Evolutionary conservation across 2,888 invertebrate genomes (phyloP).

Genomic region (Hymenopus coronatus): DNA sequence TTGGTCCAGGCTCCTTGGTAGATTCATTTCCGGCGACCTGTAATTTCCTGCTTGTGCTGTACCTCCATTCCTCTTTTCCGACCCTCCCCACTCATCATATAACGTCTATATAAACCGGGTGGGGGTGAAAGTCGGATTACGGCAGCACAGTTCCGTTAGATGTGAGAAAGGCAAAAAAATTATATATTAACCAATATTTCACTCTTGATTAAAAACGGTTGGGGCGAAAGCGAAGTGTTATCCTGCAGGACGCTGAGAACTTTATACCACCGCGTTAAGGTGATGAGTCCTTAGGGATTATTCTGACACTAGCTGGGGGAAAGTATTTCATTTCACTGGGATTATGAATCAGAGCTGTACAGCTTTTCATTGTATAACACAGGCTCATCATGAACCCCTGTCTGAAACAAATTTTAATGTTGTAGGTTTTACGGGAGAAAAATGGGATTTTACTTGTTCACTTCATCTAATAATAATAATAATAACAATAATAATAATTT

Average conservation of each 20-base stretch:
- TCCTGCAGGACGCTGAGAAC: background rate
- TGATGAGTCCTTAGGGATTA: background rate
- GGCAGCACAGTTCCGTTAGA: background rate
- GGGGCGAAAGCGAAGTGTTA: background rate
- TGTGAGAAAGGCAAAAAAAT: background rate
- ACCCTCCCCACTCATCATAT: background rate
- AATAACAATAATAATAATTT: no score
- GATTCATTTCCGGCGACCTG: slow-evolving; percentile 30
- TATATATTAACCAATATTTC: slow-evolving; percentile 11
- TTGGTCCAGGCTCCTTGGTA: slow-evolving; percentile 24
- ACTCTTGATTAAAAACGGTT: background rate
- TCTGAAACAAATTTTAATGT: background rate
- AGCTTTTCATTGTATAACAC: background rate
- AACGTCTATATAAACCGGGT: background rate
- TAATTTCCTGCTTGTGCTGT: slow-evolving; percentile 24
- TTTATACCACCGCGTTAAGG: background rate
- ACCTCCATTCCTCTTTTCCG: background rate
- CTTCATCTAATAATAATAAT: no score
- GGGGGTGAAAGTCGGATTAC: background rate
- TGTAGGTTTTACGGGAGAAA: no score
- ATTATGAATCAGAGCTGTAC: background rate
- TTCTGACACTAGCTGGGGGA: background rate
- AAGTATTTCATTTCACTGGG: background rate
- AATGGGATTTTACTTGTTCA: no score
- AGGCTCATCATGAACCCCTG: background rate